A percentile compares a stretch with the other conserved stretches of the same genome.
These are phyloP conservation scores for Parambassis ranga DNA, from an alignment of 2,797 vertebrate species.

Conservation along the genomic window DNA sequence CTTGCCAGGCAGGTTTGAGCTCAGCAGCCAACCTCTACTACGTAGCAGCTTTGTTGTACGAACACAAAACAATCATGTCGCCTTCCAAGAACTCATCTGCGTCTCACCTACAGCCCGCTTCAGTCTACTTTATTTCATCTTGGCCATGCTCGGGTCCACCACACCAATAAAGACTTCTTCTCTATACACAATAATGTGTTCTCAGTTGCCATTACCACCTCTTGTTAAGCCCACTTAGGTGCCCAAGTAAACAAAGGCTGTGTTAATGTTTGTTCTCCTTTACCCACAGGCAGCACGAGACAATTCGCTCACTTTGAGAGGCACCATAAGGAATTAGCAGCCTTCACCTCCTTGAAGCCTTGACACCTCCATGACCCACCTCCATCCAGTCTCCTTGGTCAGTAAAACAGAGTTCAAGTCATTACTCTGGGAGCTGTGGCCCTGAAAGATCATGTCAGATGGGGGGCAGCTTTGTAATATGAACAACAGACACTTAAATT, in stretches of 20 bases:
- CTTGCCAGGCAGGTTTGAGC: conserved; percentile 2
- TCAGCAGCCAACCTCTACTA: conserved; percentile 3
- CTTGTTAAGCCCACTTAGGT: neutral
- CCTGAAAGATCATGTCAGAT: neutral
- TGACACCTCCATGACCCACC: neutral
- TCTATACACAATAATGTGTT: neutral
- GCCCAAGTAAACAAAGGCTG: neutral
- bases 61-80: conserved; percentile 1
- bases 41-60: conserved; percentile 12
- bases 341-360: conserved; percentile 3
- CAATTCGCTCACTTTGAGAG: conserved; percentile 15
- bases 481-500: conserved; percentile 11
- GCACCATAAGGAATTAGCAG: conserved; percentile 8
- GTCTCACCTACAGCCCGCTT: neutral
- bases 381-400: conserved; percentile 4
- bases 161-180: neutral
- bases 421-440: neutral
- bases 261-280: neutral
- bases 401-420: conserved; percentile 5
- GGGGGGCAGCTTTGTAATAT: neutral
- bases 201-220: neutral
- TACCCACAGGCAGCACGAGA: neutral
- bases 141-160: no score
- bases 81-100: neutral
- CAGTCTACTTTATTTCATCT: neutral